Conservation (phyloP, 2,888 invertebrate genomes). For the Hirtodrosophila alboralis region DNA sequence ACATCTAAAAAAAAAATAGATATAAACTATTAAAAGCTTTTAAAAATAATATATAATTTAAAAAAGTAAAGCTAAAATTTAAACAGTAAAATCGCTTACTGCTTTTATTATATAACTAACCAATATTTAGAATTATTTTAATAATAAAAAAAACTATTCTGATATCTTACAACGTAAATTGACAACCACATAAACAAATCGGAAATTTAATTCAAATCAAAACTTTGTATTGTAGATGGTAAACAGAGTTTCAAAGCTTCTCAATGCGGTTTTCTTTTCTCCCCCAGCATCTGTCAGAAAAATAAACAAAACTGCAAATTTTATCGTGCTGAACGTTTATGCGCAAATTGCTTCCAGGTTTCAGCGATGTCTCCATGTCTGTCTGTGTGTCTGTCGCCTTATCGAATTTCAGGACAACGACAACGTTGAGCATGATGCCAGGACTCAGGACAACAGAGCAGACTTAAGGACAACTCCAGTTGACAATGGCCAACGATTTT, state of each 20-base stretch:
- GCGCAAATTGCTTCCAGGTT: constrained; percentile 80
- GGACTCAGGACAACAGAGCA: constrained; percentile 33
- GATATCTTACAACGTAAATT: constrained; percentile 1
- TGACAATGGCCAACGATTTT: constrained; percentile 60
- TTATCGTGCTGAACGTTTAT: constrained; percentile 78
- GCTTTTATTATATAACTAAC: no score
- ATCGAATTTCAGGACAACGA: constrained; percentile 68
- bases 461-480: constrained; percentile 17
- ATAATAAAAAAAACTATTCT: neutral
- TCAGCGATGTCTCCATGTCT: constrained; percentile 46
- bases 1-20: no score
- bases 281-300: constrained; percentile 75
- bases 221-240: constrained; percentile 36
- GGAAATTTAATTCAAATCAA: constrained; percentile 69
- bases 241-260: constrained; percentile 46
- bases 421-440: constrained; percentile 37
- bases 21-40: no score
- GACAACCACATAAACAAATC: constrained; percentile 35
- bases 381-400: constrained; percentile 52
- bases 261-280: constrained; percentile 43
- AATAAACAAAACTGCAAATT: constrained; percentile 81
- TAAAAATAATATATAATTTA: no score
- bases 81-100: no score
- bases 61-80: no score
- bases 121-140: no score